Evolutionary conservation across 2,113 vertebrate species (phyloP), one percentile per base, ranked within the genome.

Genomic region (Bufo gargarizans): DNA sequence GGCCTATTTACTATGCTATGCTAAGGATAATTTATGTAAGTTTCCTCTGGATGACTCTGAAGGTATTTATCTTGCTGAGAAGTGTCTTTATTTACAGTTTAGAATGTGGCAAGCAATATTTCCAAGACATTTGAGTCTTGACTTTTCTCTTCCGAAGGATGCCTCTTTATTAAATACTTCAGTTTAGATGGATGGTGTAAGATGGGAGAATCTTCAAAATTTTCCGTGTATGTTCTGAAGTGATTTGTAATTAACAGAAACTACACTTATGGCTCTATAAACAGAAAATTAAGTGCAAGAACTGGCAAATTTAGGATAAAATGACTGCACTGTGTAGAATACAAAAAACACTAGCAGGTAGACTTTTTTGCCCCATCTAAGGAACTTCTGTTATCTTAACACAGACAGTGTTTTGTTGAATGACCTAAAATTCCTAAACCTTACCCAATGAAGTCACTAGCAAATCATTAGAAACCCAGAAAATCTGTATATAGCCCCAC

Each of bases 31-130:
- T 86, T 86, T 86, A 86, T 86, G 74, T 11, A 63, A 79, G 76
- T 86, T 86, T 86, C 85, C 85, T 78, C 76, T 86, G 12, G 12
- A 12, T 86, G 85, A 86, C 85, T 78, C 76, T 65, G 59, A 61
- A 78, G 76, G 85, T 79, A 86, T 86, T 67, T 86, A 67, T 86
- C 85, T 67, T 33, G 59, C 76, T 61, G 79, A 80, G 79, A 80
- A 72, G 22, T 82, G 77, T 72, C 79, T 72, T 88, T 88, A 82
- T 72, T 82, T 76, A 88, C 79, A 82, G 79, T 63, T n/a, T 20
- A 63, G 67, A 78, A 86, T 67, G 76, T 47, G 61, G 47, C 79
- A 67, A 77, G 74, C 58, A 86, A 86, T 78, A 79, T 86, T 86
- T 86, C 61, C 76, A 67, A 86, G 71, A 55, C 85, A 1, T 43